phyloP scores from a whole-genome alignment of 2,797 vertebrate species.

The Nyctalus aviator region DNA sequence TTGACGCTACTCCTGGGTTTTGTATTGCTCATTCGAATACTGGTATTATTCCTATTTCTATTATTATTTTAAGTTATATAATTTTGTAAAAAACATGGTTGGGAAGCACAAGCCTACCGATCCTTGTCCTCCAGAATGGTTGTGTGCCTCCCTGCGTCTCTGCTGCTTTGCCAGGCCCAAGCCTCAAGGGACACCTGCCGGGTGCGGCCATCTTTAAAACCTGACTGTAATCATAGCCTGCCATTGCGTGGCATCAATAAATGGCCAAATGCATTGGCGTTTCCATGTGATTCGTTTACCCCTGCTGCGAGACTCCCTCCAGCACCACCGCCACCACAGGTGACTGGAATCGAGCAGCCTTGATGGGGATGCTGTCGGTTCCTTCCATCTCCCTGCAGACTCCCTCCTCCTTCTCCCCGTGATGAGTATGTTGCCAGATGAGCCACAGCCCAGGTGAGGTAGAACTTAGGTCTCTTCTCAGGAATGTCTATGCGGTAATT shows the following conservation, averaged over 20 bases:
- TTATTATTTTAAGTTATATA: slow-evolving; percentile 62
- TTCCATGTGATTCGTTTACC: slow-evolving; percentile 56
- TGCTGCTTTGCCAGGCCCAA: slow-evolving; percentile 67
- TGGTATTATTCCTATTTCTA: background rate
- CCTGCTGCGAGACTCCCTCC: background rate
- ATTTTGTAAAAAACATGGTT: slow-evolving; percentile 49
- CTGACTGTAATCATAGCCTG: slow-evolving; percentile 61
- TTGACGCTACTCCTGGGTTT: slow-evolving; percentile 46
- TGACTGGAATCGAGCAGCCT: background rate
- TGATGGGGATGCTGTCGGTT: background rate
- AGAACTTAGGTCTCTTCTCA: background rate
- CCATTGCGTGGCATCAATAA: slow-evolving; percentile 84
- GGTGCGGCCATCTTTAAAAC: slow-evolving; percentile 74
- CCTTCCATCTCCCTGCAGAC: background rate
- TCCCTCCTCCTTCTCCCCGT: background rate
- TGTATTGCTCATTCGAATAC: slow-evolving; percentile 3
- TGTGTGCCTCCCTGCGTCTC: slow-evolving; percentile 6
- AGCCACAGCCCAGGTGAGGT: background rate
- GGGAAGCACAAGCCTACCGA: slow-evolving; percentile 48
- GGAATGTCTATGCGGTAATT: background rate
- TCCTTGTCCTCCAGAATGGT: slow-evolving; percentile 58
- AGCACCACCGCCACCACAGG: background rate
- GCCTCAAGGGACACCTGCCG: slow-evolving; percentile 59
- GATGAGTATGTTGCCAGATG: background rate
- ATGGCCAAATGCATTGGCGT: slow-evolving; percentile 73